These are phyloP conservation scores for Eulemur macaco DNA, from an alignment of 2,113 vertebrate genomes.

Conservation along the genomic window DNA sequence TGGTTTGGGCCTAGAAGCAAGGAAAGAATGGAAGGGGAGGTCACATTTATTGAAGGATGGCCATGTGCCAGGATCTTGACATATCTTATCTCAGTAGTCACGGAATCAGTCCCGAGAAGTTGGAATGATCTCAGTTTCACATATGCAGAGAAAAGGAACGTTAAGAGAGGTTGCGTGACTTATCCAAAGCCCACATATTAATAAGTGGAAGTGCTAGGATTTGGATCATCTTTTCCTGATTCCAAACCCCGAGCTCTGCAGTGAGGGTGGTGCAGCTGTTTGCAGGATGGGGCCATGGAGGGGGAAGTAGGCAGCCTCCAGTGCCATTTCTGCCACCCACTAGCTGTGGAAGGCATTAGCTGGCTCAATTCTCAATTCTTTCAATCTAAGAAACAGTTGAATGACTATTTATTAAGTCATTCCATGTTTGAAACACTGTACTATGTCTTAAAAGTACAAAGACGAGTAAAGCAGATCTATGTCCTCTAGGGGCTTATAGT, in stretches of 20 bases:
- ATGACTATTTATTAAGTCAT: not conserved
- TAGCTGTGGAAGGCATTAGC: not conserved
- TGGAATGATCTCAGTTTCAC: not conserved
- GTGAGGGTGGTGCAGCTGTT: not conserved
- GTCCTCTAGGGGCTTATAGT: not conserved
- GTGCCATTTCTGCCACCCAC: not conserved
- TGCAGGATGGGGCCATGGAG: not conserved
- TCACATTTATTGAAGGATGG: not conserved
- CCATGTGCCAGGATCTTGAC: not conserved
- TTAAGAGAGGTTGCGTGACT: not conserved
- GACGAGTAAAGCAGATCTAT: not conserved
- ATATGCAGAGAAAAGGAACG: not conserved
- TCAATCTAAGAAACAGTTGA: not conserved
- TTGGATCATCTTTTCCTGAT: not conserved
- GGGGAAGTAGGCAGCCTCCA: not conserved
- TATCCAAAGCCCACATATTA: not conserved
- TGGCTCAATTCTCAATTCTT: not conserved
- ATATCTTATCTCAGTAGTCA: not conserved
- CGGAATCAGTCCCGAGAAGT: not conserved
- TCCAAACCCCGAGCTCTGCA: not conserved
- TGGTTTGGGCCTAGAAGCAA: not conserved
- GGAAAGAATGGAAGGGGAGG: not conserved
- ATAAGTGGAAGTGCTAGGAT: not conserved
- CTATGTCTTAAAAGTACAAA: not conserved
- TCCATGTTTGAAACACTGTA: not conserved